Base-by-base conservation (phyloP, 2,797 vertebrate genomes). In the Rhabdomys pumilio region DNA sequence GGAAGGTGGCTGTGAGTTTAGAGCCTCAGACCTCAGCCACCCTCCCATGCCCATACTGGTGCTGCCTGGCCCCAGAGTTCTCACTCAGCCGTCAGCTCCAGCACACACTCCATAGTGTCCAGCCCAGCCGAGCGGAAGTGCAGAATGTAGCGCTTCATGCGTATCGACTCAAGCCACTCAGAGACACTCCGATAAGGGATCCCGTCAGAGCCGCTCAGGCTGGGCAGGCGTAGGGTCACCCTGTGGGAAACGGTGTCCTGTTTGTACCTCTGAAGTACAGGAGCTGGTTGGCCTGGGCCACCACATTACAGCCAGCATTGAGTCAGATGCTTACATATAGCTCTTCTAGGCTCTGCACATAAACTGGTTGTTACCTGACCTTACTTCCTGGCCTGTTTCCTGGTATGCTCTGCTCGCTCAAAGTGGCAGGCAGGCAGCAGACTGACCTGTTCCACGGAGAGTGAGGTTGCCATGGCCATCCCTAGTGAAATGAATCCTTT, bases 121-220 rank as follows among this genome's bases (percentile, higher is more conserved):
- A 99, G 98, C 85, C 99, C 99, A 0, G 99, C 99, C 0, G 99
- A 99, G 80, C 99, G 99, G 90, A 99, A 99, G 98, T 99, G 99
- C 63, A 99, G 98, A 97, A 99, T 99, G 96, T 99, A 99, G 93
- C 99, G 98, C 89, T 99, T 99, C 99, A 99, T 99, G 97, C 99
- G 99, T 76, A 99, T 99, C 4, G 99, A 99, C 77, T 99, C 99
- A 95, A 99, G 98, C 99, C 99, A 99, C 81, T 99, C 99, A 0
- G 99, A 98, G 94, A 99, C 99, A 0, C 98, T 98, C 0, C 98
- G 98, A 63, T 99, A 99, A 4, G 99, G 98, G 67, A 99, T 99
- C 76, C 99, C 98, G 0, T 99, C 99, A 0, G 99, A 99, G 1
- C 98, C 98, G 0, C 98, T 98, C 89, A 99, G 98, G 98, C 99